Percentiles rank a stretch among this genome's conserved stretches.
phyloP scores from a whole-genome alignment of 2,888 invertebrate species.

The Peribatodes rhomboidaria region DNA sequence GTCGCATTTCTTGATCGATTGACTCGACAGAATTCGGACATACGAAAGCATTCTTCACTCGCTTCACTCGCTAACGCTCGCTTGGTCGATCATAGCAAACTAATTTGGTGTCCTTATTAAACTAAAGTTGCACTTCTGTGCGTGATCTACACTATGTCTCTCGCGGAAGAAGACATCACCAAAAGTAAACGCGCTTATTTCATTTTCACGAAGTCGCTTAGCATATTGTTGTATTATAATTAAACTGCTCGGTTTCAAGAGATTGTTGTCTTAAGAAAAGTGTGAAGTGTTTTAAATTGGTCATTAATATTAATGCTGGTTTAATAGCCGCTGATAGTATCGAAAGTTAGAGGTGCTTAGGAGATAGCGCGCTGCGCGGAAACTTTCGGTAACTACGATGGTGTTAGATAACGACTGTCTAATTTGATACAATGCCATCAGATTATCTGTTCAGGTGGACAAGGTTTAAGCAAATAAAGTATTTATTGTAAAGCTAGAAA shows the following conservation, averaged over 20 bases:
- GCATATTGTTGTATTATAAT: slow-evolving; percentile 51
- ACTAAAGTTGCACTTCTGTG: slow-evolving; percentile 8
- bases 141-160: slow-evolving; percentile 29
- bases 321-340: slow-evolving; percentile 42
- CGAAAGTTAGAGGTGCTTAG: slow-evolving; percentile 19
- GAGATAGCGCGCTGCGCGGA: slow-evolving; percentile 15
- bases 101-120: neutral
- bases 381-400: slow-evolving; percentile 11
- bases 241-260: slow-evolving; percentile 52
- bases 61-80: too few species aligned
- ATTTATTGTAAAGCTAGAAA: too few species aligned
- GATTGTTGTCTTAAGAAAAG: slow-evolving; percentile 47
- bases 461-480: neutral
- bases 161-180: slow-evolving; percentile 47
- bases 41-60: too few species aligned
- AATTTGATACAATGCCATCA: neutral
- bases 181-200: slow-evolving; percentile 48
- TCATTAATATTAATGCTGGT: slow-evolving; percentile 44
- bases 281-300: slow-evolving; percentile 48
- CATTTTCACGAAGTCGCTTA: slow-evolving; percentile 42
- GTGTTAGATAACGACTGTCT: neutral
- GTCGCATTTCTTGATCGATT: too few species aligned
- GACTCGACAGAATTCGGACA: too few species aligned
- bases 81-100: too few species aligned
- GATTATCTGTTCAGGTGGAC: neutral